A percentile compares a stretch with the other conserved stretches of the same genome.
Conservation (phyloP, 2,113 vertebrate species). For the Marcusenius ussheri region DNA sequence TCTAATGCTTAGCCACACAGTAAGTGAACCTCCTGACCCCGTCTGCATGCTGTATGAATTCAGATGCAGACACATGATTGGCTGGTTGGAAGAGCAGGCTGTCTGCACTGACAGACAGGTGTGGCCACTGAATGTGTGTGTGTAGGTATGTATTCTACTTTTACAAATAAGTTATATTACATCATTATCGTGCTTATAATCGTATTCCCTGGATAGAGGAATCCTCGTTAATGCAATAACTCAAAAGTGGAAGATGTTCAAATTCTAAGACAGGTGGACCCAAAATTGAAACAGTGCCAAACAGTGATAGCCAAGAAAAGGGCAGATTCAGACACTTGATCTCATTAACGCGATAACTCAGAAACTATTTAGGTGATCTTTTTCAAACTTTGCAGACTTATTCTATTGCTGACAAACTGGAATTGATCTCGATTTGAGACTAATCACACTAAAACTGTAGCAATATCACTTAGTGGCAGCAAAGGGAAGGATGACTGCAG, state of each 20-base stretch:
- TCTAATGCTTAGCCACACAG: not conserved
- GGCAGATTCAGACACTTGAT: not conserved
- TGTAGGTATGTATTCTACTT: not conserved
- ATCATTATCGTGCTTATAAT: not conserved
- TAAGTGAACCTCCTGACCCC: not conserved
- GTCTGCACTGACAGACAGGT: not conserved
- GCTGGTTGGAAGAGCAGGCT: not conserved
- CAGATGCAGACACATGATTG: not conserved
- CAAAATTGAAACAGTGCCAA: not conserved
- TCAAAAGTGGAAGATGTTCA: not conserved
- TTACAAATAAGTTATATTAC: not conserved
- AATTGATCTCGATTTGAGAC: not conserved
- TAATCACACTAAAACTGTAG: not conserved
- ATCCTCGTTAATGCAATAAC: not conserved
- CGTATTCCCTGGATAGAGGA: not conserved
- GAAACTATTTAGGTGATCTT: not conserved
- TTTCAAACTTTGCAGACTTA: not conserved
- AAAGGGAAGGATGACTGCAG: not conserved
- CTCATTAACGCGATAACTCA: not conserved
- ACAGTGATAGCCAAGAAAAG: not conserved
- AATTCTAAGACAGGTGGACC: not conserved
- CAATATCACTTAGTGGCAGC: not conserved
- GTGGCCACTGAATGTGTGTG: not conserved
- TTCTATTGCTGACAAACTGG: not conserved
- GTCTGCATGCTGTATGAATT: not conserved